Conservation (phyloP, 2,113 vertebrate genomes). For the human region GRCh38 chr1:11158501-11159000, state of each 20-base stretch:
- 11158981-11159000: constrained; percentile 62
- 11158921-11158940: constrained; percentile 65
- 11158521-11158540: neutral
- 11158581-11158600: neutral
- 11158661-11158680: neutral
- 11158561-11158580: neutral
- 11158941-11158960: constrained; percentile 63
- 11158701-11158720: neutral
- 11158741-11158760: neutral
- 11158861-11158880: constrained; percentile 63
- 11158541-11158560: neutral
- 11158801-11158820: constrained; percentile 43
- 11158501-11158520: neutral
- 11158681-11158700: neutral
- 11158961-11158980: constrained; percentile 65
- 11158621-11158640: neutral
- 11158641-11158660: neutral
- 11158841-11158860: constrained; percentile 59
- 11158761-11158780: neutral
- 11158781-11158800: neutral
- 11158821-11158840: constrained; percentile 54
- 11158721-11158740: neutral
- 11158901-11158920: constrained; percentile 70
- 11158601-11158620: neutral
- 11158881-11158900: constrained; percentile 68